Evolutionary conservation across 1,140 invertebrate genomes (phyloP), one percentile per base, ranked within the genome.

Genomic region (Trichonephila inaurata): DNA sequence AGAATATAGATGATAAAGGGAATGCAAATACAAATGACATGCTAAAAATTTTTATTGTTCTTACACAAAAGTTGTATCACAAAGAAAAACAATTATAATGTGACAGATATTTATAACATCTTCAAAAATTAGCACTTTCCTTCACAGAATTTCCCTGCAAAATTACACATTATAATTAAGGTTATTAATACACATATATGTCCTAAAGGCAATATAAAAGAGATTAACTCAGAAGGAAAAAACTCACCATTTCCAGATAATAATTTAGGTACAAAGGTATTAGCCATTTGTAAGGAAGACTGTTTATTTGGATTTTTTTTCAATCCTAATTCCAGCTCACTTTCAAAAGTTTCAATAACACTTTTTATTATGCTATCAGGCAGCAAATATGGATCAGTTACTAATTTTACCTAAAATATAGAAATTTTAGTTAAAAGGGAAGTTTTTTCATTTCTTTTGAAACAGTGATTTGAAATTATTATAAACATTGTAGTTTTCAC

Each of bases 271-370:
- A 97, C 96, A 94, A 96, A 97, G 6, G 97, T 97, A 95, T 97
- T 97, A 94, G 97, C 97, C 97, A 97, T 97, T 92, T 97, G 96
- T 21, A 97, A 94, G 18, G 96, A 97, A 4, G 97, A 97, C 91
- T 95, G 91, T 85, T 95, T 95, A 1, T 96, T 94, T 81, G 96
- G 96, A 94, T 97, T 96, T 85, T 96, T 95, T 40, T 95, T 95
- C 88, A 97, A 96, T 6, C 97, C 97, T 60, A 96, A 95, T 90
- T 97, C 96, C 96, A 97, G 96, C 95, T 97, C 97, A n/a, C 40
- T 72, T 86, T 93, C 91, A 91, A 94, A 94, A 28, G 61, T 82
- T 19, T 92, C 90, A 87, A 96, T 95, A 77, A 97, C 96, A 94
- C 94, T 86, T 0, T 94, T 90, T 16, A 96, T 89, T n/a, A 94